Conservation (phyloP, 2,797 vertebrate species). For the Lerista edwardsae region DNA sequence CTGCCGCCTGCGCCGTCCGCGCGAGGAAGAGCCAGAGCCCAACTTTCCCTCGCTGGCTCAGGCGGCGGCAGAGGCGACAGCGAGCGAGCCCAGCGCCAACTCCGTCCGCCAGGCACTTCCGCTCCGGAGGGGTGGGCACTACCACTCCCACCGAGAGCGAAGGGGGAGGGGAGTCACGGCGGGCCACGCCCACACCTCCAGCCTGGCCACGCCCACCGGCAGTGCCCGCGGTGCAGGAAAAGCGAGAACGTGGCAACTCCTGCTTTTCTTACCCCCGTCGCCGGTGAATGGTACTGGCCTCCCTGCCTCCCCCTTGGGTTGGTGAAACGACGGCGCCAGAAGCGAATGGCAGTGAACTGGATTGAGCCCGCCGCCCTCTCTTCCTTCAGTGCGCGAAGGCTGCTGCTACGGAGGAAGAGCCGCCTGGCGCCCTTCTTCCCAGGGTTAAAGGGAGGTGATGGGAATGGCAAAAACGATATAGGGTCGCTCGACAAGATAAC, state of each 20-base stretch:
- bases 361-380: rapidly evolving
- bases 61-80: conserved; percentile 65
- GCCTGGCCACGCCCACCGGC: background rate
- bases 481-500: too few species aligned
- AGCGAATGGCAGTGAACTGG: too few species aligned
- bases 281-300: conserved; percentile 1
- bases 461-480: background rate
- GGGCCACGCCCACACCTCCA: background rate
- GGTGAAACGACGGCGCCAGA: background rate
- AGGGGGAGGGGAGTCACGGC: rapidly evolving
- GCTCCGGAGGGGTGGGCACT: conserved; percentile 53
- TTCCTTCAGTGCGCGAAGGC: too few species aligned
- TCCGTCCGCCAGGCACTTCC: conserved; percentile 57
- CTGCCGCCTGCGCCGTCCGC: conserved; percentile 58
- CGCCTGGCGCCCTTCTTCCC: background rate
- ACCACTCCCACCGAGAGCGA: conserved; percentile 31
- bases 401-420: background rate
- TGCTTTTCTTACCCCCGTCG: background rate
- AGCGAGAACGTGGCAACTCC: background rate
- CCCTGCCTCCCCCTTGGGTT: background rate
- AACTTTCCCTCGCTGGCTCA: conserved; percentile 53
- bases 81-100: background rate
- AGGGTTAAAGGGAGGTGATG: too few species aligned
- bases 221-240: too few species aligned
- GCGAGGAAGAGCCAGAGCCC: conserved; percentile 37